Evolutionary conservation across 2,113 vertebrate species (phyloP), one percentile per base, ranked within the genome.

Genomic region (Lampris incognitus): DNA sequence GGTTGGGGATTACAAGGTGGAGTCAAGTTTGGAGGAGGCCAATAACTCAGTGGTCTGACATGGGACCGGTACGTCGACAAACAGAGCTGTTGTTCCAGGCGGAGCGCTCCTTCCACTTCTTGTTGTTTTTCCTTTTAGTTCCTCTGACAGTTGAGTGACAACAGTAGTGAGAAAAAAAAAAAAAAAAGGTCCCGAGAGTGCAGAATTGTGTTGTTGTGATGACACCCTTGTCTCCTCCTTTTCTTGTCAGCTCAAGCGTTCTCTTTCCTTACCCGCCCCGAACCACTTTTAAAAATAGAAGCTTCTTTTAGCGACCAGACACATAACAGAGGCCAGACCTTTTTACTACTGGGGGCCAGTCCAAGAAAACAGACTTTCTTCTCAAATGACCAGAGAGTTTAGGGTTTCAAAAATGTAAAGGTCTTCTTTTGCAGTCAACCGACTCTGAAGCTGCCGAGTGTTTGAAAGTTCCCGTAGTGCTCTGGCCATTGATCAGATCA

Each of bases 261-360:
- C 50, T 52, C 50, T 6, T 46, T 40, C 37, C 56, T 68, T 50
- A 40, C 41, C 71, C 40, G 65, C 54, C 49, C 55, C 63, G 69
- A 74, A 67, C 42, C 8, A 60, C 9, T 3, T 61, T 82, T 91
- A 91, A 90, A 90, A 89, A 91, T 91, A 91, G 87, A 80, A 0
- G 0, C 3, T 73, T 77, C 56, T 85, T 83, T 77, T 68, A 88
- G 78, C 76, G 50, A 41, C 67, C 76, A 87, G 74, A 87, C 76
- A 79, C 76, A 84, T 72, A 70, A 77, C 51, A 76, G 75, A 74
- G 86, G 76, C 78, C 66, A 85, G 85, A 74, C 51, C 65, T 56
- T 75, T 24, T 69, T 42, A 56, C 71, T 37, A 54, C 5, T 5
- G 60, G 80, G 78, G 80, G 44, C 46, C 67, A 56, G 51, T 84